Conservation (phyloP, 2,888 invertebrate genomes). For the Drosophila diplacantha region DNA sequence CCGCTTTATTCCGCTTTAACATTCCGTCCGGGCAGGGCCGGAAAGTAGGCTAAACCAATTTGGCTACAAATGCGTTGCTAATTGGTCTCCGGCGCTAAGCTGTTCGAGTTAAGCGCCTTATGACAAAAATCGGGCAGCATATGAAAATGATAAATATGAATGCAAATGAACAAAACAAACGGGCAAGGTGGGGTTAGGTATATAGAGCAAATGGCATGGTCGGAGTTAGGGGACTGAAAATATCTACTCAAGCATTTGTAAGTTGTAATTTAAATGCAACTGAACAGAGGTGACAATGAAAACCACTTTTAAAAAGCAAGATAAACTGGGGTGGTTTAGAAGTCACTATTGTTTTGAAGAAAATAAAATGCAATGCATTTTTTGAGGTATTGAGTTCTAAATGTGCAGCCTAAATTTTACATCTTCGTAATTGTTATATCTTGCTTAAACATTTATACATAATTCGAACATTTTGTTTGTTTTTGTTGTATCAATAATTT, state of each 20-base stretch:
- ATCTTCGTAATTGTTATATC: too few species aligned
- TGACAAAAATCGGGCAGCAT: conserved; percentile 43
- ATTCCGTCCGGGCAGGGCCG: conserved; percentile 7
- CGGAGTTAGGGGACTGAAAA: conserved; percentile 4
- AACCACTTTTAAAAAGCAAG: too few species aligned
- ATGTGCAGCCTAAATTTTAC: too few species aligned
- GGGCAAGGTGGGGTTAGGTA: background rate
- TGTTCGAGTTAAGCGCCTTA: conserved; percentile 56
- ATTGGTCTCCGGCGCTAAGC: conserved; percentile 45
- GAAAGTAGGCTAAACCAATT: conserved; percentile 57
- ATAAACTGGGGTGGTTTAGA: background rate
- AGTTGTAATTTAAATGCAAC: background rate
- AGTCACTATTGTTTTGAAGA: too few species aligned
- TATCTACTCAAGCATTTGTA: background rate
- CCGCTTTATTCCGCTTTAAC: conserved; percentile 17
- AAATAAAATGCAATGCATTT: background rate
- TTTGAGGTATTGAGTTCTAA: too few species aligned
- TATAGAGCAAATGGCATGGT: conserved; percentile 29
- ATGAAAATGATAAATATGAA: conserved; percentile 67
- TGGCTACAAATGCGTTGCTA: conserved; percentile 62
- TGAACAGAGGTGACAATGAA: background rate
- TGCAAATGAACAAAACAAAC: conserved; percentile 31
- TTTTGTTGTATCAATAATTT: background rate
- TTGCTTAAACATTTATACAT: background rate
- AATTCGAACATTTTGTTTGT: background rate